Conservation (phyloP, 1,140 invertebrate species). For the Drosophila parabipectinata region DNA sequence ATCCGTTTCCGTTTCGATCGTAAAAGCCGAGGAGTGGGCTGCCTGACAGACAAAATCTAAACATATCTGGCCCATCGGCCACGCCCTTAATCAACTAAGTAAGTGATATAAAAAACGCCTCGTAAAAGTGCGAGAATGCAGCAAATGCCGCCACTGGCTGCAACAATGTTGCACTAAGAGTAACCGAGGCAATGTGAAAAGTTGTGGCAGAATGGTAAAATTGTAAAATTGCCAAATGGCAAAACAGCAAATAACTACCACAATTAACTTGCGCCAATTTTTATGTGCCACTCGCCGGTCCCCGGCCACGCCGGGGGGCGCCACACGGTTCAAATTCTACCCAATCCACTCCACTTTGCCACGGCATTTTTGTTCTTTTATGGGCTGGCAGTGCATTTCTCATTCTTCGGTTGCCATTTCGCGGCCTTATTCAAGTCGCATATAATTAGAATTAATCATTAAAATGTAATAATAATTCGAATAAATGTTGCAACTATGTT, state of each 20-base stretch:
- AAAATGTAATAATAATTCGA: constrained; percentile 83
- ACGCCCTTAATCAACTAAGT: constrained; percentile 80
- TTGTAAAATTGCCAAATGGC: constrained; percentile 62
- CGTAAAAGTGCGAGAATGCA: constrained; percentile 70
- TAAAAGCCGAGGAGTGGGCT: background rate
- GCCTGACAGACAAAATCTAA: constrained; percentile 56
- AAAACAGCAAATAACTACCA: constrained; percentile 78
- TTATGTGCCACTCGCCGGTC: constrained; percentile 48
- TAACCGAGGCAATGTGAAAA: constrained; percentile 37
- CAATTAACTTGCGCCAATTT: constrained; percentile 79
- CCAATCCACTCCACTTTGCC: constrained; percentile 23
- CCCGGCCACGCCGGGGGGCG: constrained; percentile 30
- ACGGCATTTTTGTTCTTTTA: constrained; percentile 11
- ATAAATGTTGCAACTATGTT: constrained; percentile 82
- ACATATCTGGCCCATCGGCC: constrained; percentile 56
- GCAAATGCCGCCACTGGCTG: constrained; percentile 18
- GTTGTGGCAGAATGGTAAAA: constrained; percentile 45
- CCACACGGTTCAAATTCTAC: constrained; percentile 30
- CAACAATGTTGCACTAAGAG: constrained; percentile 63
- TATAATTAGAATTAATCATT: constrained; percentile 84
- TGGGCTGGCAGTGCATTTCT: constrained; percentile 18
- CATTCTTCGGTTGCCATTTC: constrained; percentile 42
- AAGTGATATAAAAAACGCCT: constrained; percentile 65
- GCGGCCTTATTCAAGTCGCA: constrained; percentile 73
- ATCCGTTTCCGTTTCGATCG: constrained; percentile 16